Base-by-base conservation (phyloP, 1,140 invertebrate genomes). In the Gonioctena quinquepunctata region DNA sequence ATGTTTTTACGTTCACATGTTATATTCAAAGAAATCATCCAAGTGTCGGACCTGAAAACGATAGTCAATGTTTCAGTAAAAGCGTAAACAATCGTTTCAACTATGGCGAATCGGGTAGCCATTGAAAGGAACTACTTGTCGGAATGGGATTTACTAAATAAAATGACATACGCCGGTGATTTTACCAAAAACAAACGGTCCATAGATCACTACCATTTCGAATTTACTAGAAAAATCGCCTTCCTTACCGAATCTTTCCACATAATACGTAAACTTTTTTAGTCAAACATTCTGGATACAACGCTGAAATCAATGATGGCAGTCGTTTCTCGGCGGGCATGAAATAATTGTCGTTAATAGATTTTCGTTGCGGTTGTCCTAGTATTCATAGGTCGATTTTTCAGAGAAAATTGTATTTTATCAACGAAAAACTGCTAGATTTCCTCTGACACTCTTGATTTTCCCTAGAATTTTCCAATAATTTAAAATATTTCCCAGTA, bases 291-390 rank as follows among this genome's bases (percentile, higher is more conserved):
- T 62, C 71, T 73, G 74, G 65, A 70, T 77, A 74, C 77, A 80
- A 81, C 81, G 81, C 81, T 74, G 66, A 76, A 81, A 82, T 81
- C 81, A 79, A 82, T 83, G 80, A 83, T 83, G 82, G 82, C 81
- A 82, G 80, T 77, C 69, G 66, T 19, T 70, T 56, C n/a, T n/a
- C 28, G 50, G 27, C 49, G 33, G 63, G 63, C 63, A 27, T 66
- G 16, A 52, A 54, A 27, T 18, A 27, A 60, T 27, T 42, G 16
- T 42, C 33, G 11, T 42, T 11, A n/a, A 42, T 42, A 42, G 16
- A 11, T 42, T 42, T 42, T 42, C 16, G 33, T 42, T 13, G 33
- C 1, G 11, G 5, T 13, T n/a, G 33, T 42, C 16, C 13, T 1
- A 13, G 8, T 42, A 42, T n/a, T 13, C 11, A 13, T 1, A 42